Base-by-base conservation (phyloP, 1,140 invertebrate species). In the Agraylea sexmaculata region DNA sequence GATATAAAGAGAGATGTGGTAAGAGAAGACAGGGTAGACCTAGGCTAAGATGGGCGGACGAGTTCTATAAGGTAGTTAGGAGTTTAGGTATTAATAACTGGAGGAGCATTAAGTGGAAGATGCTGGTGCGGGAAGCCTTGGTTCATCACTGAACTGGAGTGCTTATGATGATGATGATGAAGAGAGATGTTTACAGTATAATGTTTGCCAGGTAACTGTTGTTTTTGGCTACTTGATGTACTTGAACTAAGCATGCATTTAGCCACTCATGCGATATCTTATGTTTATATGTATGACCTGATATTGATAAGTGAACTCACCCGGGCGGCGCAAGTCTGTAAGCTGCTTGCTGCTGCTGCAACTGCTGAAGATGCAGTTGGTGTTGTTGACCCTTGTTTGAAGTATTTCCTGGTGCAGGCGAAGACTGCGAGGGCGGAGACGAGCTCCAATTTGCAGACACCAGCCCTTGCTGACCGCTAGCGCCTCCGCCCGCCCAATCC, bases 391-490 rank as follows among this genome's bases (percentile, higher is more conserved):
- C 21, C 29, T 30, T 35, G 46, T 17, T 37, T 37, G 19, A 31
- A 33, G 36, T 30, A n/a, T n/a, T n/a, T n/a, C n/a, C n/a, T 29
- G 21, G 42, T 29, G 37, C 28, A 27, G 38, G 40, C 12, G 47
- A 22, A 32, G 43, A 20, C 42, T 44, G 42, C 11, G 42, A 25
- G 37, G 42, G 42, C 42, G 42, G 22, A 33, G 42, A 35, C 30
- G 40, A 37, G 36, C 47, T 43, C 47, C 47, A 49, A 37, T 41
- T 40, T 37, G 47, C 41, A 41, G 43, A 43, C 47, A 49, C 47
- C 43, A 49, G 36, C 11, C 37, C 43, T n/a, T 31, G 37, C 37
- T 39, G 43, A 36, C 45, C 25, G 33, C 30, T 43, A 44, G 32
- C 42, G 28, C 42, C 42, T 19, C 46, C 33, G 25, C 39, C 42